Base-by-base conservation (phyloP, 1,140 invertebrate genomes). In the Paraescarpia echinospica region DNA sequence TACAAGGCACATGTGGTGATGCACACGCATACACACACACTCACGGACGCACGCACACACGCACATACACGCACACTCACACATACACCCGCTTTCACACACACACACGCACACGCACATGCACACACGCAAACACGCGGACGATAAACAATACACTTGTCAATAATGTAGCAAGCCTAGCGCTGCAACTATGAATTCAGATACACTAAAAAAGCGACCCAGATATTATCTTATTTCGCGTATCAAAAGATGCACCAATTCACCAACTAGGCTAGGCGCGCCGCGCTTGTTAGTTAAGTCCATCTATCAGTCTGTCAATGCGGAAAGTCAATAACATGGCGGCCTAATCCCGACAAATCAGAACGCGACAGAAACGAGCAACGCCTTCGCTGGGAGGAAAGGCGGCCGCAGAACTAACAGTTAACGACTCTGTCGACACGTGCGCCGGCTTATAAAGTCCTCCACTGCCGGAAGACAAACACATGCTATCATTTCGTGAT, bases 11-110 rank as follows among this genome's bases (percentile, higher is more conserved):
- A 41, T 41, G 41, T 12, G 41, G 41, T 41, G n/a, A n/a, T 41
- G 12, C 41, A 41, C 41, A 41, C 12, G 41, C 41, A 41, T 12
- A 41, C 95, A 93, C 33, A 12, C 4, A 6, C 4, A 41, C 41
- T 41, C 41, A 41, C 41, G 41, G 4, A 41, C 41, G 41, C 41
- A 41, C 41, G 41, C 41, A 41, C 41, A 12, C 41, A 41, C 41
- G 41, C 41, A 41, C 41, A 41, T 12, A 41, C 41, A 12, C 41
- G 12, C 12, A 41, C 41, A 41, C 41, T 4, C 41, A 41, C 41
- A 12, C 41, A 41, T 12, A 12, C 41, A 41, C 41, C 12, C 4
- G 12, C 41, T 6, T 41, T 12, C 41, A 41, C 41, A 41, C 12
- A 12, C 12, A 41, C 12, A 12, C 41, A 6, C 41, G 12, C 4